Conservation (phyloP, 1,140 invertebrate species). For the Trinorchestia longiramus region DNA sequence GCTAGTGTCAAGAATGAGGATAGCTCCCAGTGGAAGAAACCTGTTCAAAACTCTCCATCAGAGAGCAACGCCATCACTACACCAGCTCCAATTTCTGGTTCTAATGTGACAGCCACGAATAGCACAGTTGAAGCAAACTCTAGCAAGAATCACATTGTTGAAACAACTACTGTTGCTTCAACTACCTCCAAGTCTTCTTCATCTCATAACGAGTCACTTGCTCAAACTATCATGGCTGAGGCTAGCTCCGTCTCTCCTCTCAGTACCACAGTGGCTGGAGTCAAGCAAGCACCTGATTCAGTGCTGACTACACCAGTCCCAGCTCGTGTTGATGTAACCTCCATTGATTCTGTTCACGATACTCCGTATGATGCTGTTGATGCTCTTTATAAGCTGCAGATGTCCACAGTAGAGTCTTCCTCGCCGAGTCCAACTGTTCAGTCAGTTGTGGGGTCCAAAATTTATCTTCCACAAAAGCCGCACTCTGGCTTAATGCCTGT, state of each 20-base stretch:
- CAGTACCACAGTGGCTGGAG: not conserved
- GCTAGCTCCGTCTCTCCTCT: not conserved
- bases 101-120: not conserved
- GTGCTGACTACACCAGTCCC: not conserved
- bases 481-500: not conserved
- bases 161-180: not conserved
- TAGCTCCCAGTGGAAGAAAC: slow-evolving; percentile 55
- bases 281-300: not conserved
- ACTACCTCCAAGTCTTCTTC: not conserved
- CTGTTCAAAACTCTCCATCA: not conserved
- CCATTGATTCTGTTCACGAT: not conserved
- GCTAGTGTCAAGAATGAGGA: slow-evolving; percentile 56
- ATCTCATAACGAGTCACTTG: not conserved
- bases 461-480: not conserved
- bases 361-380: not conserved
- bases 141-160: not conserved
- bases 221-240: not conserved
- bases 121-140: not conserved
- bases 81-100: not conserved
- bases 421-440: not conserved
- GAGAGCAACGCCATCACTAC: not conserved
- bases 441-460: not conserved
- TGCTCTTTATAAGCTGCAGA: slow-evolving; percentile 3
- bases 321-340: not conserved
- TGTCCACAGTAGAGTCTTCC: not conserved